Percentiles rank a stretch among this genome's conserved stretches.
Conservation (phyloP, 37 sponge, comb jelly and placozoan genomes). For the Aplysina aerophoba region DNA sequence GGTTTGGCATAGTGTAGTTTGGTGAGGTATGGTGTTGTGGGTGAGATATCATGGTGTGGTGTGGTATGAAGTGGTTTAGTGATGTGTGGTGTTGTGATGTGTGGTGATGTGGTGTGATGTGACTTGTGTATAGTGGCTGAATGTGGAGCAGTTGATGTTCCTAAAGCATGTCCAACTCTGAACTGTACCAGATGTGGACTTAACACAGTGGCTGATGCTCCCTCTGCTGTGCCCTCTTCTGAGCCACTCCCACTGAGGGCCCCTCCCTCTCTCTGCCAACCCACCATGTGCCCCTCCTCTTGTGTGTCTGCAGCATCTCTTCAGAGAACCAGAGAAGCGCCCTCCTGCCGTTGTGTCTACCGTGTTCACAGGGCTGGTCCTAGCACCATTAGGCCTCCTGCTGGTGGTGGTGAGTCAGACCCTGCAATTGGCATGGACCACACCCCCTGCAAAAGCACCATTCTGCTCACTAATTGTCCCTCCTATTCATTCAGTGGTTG, state of each 20-base stretch:
- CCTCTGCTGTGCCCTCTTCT: neutral
- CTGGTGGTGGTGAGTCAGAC: conserved; percentile 62
- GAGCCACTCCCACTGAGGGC: neutral
- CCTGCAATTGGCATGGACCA: neutral
- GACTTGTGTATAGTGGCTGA: too few relatives aligned
- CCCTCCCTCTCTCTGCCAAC: conserved; percentile 26
- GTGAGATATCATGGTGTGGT: too few relatives aligned
- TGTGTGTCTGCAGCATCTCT: conserved; percentile 68
- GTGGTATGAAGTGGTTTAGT: too few relatives aligned
- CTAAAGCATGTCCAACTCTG: neutral
- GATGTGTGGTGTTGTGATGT: too few relatives aligned
- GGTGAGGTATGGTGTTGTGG: too few relatives aligned
- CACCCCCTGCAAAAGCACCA: neutral
- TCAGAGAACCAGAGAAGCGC: conserved; percentile 83
- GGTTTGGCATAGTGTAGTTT: too few relatives aligned
- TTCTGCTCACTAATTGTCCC: neutral
- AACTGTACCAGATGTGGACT: neutral
- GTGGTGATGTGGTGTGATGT: too few relatives aligned
- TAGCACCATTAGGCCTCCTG: conserved; percentile 69
- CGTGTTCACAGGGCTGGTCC: conserved; percentile 73
- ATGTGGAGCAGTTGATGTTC: too few relatives aligned
- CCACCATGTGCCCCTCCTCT: neutral
- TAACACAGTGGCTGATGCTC: conserved; percentile 10
- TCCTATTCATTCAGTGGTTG: conserved; percentile 66
- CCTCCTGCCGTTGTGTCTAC: conserved; percentile 77